Conservation (phyloP, 2,888 invertebrate genomes). For the Hipparchia sbordonii region DNA sequence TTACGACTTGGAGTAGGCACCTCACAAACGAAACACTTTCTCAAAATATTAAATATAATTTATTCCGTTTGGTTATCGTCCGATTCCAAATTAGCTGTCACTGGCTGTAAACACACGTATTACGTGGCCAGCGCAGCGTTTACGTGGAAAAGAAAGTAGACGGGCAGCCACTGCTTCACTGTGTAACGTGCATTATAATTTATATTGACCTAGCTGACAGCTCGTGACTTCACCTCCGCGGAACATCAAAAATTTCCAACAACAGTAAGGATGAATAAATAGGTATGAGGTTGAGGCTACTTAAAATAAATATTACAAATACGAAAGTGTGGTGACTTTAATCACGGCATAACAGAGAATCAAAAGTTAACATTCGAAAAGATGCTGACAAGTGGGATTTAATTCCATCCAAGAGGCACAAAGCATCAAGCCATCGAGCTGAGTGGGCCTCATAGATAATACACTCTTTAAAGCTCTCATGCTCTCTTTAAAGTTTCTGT, state of each 20-base stretch:
- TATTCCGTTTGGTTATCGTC: slow-evolving; percentile 39
- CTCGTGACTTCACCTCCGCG: slow-evolving; percentile 1
- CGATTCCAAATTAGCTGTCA: slow-evolving; percentile 38
- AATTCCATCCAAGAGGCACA: no score
- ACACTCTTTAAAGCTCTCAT: no score
- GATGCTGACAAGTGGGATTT: no score
- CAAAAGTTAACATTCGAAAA: no score
- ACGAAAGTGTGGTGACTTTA: no score
- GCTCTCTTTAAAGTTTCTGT: no score
- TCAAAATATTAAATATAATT: slow-evolving; percentile 31
- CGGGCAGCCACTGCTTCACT: slow-evolving; percentile 23
- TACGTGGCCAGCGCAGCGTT: slow-evolving; percentile 40
- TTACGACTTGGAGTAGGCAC: neutral
- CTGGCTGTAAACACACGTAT: slow-evolving; percentile 42
- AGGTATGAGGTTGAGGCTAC: no score
- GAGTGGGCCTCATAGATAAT: no score
- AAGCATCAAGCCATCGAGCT: no score
- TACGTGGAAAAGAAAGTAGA: slow-evolving; percentile 46
- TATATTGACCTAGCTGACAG: slow-evolving; percentile 19
- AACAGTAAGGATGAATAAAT: no score
- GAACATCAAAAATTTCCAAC: neutral
- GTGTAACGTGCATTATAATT: slow-evolving; percentile 32
- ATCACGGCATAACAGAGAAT: no score
- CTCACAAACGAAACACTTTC: slow-evolving; percentile 11
- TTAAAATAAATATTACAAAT: no score